Evolutionary conservation across 30 jellyfish, hydroid and myxozoan species (phyloP).

Genomic region (Catostylus mosaicus): DNA sequence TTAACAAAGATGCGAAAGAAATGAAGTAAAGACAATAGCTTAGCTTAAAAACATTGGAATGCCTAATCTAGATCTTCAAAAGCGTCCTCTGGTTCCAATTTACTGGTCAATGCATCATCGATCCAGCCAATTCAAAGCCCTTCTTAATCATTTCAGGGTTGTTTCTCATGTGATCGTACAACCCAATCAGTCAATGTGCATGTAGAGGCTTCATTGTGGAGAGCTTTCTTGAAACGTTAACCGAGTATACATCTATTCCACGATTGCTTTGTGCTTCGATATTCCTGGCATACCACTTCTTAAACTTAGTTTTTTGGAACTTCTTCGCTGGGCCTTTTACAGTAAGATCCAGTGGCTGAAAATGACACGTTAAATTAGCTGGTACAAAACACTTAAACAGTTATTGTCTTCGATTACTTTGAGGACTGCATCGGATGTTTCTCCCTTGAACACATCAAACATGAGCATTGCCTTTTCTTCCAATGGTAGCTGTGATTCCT

Average conservation of each 20-base stretch:
- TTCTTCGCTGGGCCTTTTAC: constrained; percentile 42
- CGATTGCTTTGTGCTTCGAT: constrained; percentile 36
- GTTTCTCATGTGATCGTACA: constrained; percentile 25
- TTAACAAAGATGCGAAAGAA: too few relatives aligned
- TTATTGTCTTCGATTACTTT: not conserved
- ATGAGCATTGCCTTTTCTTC: constrained; percentile 32
- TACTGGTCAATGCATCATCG: too few relatives aligned
- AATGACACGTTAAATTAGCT: constrained; percentile 12
- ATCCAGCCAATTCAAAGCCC: constrained; percentile 33
- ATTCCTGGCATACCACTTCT: constrained; percentile 24
- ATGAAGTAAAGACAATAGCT: constrained; percentile 3
- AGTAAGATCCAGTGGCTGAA: constrained; percentile 36
- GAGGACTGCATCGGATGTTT: too few relatives aligned
- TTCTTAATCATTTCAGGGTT: too few relatives aligned
- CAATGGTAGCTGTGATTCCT: constrained; percentile 11
- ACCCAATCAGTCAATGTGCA: constrained; percentile 11
- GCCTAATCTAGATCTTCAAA: too few relatives aligned
- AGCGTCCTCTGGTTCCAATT: too few relatives aligned
- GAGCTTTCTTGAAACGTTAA: constrained; percentile 12
- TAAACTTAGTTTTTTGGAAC: constrained; percentile 15
- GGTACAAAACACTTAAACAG: constrained; percentile 28
- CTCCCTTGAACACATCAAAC: constrained; percentile 30
- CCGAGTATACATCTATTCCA: constrained; percentile 33
- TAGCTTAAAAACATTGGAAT: constrained; percentile 21
- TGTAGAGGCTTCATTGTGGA: constrained; percentile 12